Evolutionary conservation across 2,113 vertebrate species (phyloP).

Genomic region (Cyanoderma ruficeps): DNA sequence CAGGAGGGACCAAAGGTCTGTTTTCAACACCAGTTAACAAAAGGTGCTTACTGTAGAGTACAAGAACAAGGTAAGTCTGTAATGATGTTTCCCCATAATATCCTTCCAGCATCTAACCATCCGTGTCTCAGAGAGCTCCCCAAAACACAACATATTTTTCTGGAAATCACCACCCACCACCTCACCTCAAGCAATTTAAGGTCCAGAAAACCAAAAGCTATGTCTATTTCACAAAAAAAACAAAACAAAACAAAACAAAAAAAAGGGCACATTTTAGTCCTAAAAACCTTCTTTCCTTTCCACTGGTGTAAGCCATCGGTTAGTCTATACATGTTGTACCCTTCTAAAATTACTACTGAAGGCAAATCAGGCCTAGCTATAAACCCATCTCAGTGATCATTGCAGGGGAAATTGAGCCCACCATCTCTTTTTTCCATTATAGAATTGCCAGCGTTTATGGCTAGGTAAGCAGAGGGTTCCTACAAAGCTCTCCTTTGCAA

Average conservation of each 20-base stretch:
- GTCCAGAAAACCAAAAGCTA: background rate
- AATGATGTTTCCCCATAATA: background rate
- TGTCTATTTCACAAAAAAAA: background rate
- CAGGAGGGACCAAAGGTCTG: background rate
- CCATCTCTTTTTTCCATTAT: background rate
- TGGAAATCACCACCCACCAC: background rate
- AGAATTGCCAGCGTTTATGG: background rate
- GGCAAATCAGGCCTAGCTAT: background rate
- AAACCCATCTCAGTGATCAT: background rate
- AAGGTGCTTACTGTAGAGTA: background rate
- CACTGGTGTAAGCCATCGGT: background rate
- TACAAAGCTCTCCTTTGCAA: background rate
- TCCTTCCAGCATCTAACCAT: background rate
- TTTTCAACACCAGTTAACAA: background rate
- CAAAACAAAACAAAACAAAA: background rate
- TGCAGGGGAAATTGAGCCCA: background rate
- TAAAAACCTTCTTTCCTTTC: background rate
- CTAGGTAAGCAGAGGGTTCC: background rate
- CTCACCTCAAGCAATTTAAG: background rate
- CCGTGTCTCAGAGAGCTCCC: background rate
- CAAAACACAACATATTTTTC: fast-evolving
- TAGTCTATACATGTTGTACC: background rate
- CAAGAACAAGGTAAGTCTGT: background rate
- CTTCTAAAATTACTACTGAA: background rate
- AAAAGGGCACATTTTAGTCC: background rate